phyloP scores from a whole-genome alignment of 2,888 invertebrate genomes.

The Trilocha varians region DNA sequence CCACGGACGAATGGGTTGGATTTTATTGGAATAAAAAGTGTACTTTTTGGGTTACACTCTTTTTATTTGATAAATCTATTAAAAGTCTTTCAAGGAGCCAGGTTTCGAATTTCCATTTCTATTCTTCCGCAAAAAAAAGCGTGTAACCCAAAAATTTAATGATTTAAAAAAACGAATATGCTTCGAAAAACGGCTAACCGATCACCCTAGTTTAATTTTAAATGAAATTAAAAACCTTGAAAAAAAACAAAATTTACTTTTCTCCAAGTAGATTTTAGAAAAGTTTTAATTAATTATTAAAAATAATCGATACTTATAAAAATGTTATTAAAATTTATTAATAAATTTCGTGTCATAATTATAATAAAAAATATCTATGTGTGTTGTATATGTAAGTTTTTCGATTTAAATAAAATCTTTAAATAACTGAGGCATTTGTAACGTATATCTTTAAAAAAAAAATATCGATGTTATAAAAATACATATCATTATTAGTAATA shows the following conservation, averaged over 20 bases:
- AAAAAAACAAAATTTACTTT: constrained; percentile 27
- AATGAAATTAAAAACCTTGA: constrained; percentile 30
- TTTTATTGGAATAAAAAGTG: neutral
- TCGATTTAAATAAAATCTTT: neutral
- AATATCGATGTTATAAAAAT: constrained; percentile 49
- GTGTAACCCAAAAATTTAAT: constrained; percentile 5
- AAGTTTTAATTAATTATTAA: constrained; percentile 27
- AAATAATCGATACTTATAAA: constrained; percentile 36
- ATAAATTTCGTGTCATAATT: neutral
- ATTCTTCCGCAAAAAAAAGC: neutral
- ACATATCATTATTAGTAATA: constrained; percentile 33
- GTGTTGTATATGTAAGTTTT: neutral
- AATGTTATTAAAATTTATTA: constrained; percentile 19
- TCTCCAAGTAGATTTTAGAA: constrained; percentile 29
- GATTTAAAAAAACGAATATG: constrained; percentile 28
- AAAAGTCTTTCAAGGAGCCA: neutral
- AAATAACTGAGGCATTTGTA: constrained; percentile 72
- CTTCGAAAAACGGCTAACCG: constrained; percentile 54
- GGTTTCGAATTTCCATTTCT: neutral
- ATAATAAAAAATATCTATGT: neutral
- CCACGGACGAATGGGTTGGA: neutral
- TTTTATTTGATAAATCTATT: neutral
- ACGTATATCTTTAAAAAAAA: constrained; percentile 13
- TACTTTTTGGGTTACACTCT: neutral
- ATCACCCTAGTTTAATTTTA: constrained; percentile 43